Evolutionary conservation across 2,888 invertebrate genomes (phyloP), one percentile per base, ranked within the genome.

Genomic region (Orthonevra nobilis): DNA sequence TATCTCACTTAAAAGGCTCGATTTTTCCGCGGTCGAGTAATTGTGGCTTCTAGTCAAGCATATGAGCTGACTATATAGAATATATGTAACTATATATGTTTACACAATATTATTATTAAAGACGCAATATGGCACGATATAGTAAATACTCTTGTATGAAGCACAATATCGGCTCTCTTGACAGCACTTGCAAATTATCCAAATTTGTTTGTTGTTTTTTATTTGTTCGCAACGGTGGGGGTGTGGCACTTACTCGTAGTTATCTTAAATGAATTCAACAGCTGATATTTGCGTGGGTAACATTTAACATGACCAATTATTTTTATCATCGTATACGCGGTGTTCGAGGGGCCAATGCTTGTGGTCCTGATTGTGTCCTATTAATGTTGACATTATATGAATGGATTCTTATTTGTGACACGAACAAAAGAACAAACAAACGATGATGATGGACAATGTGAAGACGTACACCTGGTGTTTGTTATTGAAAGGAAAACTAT

Each of bases 181-280:
- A 28, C 46, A 38, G 7, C 38, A 36, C 14, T 36, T n/a, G 30
- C 14, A 38, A 38, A 63, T 48, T 63, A 63, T 50, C 48, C 38
- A 48, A 63, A 50, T 63, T 63, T 48, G 38, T 63, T 50, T 63
- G 38, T 63, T 63, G n/a, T n/a, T n/a, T n/a, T n/a, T n/a, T n/a
- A n/a, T n/a, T n/a, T n/a, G n/a, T n/a, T n/a, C 30, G 32, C 12
- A 50, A 40, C 38, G n/a, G 28, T 42, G 64, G 50, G 42, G 63
- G 63, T 52, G 64, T 64, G 64, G 40, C 42, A 34, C 32, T n/a
- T n/a, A n/a, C n/a, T n/a, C n/a, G 12, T 12, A 40, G 14, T 30
- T 28, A 42, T 32, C 40, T 64, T 14, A 40, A 52, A 23, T 42
- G 15, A 64, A 64, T 52, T 32, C 42, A 32, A 52, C 50, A 64